Conservation (phyloP, 1,140 invertebrate genomes). For the Lepidurus apus region DNA sequence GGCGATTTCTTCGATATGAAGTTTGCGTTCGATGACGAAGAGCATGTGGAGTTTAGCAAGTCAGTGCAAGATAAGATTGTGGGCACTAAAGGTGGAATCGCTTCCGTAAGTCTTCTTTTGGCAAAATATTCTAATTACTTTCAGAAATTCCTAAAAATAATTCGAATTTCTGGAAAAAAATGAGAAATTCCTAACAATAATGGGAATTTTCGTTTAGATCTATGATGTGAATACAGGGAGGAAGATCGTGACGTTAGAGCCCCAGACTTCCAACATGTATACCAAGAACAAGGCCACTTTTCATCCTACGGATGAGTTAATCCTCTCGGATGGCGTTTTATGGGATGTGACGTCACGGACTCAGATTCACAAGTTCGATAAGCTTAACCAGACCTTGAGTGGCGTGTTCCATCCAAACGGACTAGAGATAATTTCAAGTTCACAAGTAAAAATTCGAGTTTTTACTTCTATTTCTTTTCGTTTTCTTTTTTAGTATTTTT, state of each 20-base stretch:
- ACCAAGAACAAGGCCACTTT: conserved; percentile 90
- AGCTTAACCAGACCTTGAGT: conserved; percentile 88
- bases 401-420: conserved; percentile 97
- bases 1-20: conserved; percentile 63
- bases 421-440: conserved; percentile 60
- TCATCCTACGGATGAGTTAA: conserved; percentile 85
- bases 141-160: neutral
- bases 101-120: conserved; percentile 51
- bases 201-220: conserved; percentile 52
- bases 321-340: conserved; percentile 90
- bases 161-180: neutral
- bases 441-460: conserved; percentile 46
- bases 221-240: conserved; percentile 83
- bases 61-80: conserved; percentile 75
- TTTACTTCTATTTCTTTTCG: conserved; percentile 24
- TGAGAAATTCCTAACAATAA: no score
- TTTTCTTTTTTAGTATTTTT: conserved; percentile 47
- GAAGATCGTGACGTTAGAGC: conserved; percentile 64
- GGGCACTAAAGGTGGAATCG: conserved; percentile 69
- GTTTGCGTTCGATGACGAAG: conserved; percentile 69
- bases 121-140: conserved; percentile 29
- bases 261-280: conserved; percentile 83
- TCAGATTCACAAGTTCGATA: conserved; percentile 95
- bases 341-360: conserved; percentile 86
- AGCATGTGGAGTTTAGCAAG: conserved; percentile 89